Base-by-base conservation (phyloP, 2,113 vertebrate genomes). In the Pelvicachromis taeniatus region DNA sequence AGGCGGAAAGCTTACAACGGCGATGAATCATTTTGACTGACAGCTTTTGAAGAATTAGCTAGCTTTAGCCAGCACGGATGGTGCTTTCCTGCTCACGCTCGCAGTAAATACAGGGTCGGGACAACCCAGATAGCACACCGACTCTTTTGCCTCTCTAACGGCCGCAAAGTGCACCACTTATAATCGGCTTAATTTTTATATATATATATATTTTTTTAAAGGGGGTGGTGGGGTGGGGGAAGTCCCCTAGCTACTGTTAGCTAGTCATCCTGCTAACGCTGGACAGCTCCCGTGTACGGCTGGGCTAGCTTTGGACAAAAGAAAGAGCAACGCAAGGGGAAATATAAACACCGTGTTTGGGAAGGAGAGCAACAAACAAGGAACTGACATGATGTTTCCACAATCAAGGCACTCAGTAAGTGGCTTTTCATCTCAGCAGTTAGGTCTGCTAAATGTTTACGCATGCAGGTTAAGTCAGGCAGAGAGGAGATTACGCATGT, bases 341-440 rank as follows among this genome's bases (percentile, higher is more conserved):
- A 86, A 89, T 78, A 87, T 68, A 87, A 86, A 92, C 83, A 89
- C 82, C 91, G 87, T 85, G 86, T 94, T 88, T 78, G 85, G 81
- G 87, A 89, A 87, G 87, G 93, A 90, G 70, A 90, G 82, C 89
- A 88, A 90, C 92, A 93, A 83, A 93, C 94, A 94, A 92, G 95
- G 92, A 94, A 93, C 70, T 97, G 96, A 96, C 96, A 97, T 97
- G 96, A 97, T 97, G 96, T 97, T 97, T 97, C 96, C 96, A 97
- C 96, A 97, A 96, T 95, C 96, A 89, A 96, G 96, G 94, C 96
- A 97, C 93, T 96, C 96, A 95, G 96, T 97, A 94, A 96, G 96
- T 95, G 55, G 9, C 42, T 56, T 77, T 85, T n/a, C 4, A 63
- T 82, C 31, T 29, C 2, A 14, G 23, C 31, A 12, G 19, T 26